A percentile compares a stretch with the other conserved stretches of the same genome.
Conservation (phyloP, 92 coral and sea anemone genomes). For the Metridium senile region DNA sequence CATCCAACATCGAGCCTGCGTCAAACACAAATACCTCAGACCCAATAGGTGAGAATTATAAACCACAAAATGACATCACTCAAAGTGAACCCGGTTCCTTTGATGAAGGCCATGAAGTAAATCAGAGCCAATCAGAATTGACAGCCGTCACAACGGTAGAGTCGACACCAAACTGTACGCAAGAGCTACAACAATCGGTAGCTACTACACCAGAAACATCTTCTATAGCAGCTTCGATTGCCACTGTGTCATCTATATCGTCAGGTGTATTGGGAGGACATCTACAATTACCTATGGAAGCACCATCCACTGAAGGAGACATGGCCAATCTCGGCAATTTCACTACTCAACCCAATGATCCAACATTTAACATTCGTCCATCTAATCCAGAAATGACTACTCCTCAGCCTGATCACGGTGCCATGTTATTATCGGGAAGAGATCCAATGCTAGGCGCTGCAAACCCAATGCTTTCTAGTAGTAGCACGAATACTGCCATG, state of each 20-base stretch:
- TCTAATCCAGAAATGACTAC: constrained; percentile 1
- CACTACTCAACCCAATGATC: constrained; percentile 7
- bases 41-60: neutral
- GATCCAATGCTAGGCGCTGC: constrained; percentile 47
- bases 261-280: constrained; percentile 37
- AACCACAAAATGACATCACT: neutral
- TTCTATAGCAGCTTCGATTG: constrained; percentile 14
- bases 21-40: neutral
- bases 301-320: constrained; percentile 34
- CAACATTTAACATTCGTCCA: constrained; percentile 14
- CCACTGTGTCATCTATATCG: constrained; percentile 19
- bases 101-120: neutral
- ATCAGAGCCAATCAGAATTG: constrained; percentile 11
- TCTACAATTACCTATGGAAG: constrained; percentile 25
- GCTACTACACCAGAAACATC: constrained; percentile 12
- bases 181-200: constrained; percentile 5
- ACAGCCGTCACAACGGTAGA: neutral
- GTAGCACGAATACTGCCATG: neutral
- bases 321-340: constrained; percentile 19
- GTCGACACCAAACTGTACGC: neutral
- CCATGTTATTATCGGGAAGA: constrained; percentile 34
- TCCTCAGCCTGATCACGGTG: constrained; percentile 32
- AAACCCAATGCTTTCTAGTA: constrained; percentile 8
- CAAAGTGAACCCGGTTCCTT: neutral
- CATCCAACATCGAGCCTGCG: neutral